Conservation (phyloP, 2,113 vertebrate species). For the Pangasianodon hypophthalmus region DNA sequence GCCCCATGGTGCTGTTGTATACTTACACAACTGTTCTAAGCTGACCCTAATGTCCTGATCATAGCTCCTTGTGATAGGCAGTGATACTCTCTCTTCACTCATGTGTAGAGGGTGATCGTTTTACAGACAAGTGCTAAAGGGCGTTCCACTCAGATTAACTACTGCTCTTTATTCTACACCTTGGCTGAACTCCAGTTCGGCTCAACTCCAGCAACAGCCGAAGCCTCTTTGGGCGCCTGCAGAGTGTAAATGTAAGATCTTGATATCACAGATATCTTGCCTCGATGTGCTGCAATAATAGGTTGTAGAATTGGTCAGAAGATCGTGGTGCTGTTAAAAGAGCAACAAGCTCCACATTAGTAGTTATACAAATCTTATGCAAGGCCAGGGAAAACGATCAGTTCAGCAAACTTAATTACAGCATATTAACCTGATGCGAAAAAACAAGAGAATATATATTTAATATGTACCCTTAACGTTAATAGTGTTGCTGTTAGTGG, state of each 20-base stretch:
- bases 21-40: slow-evolving; percentile 8
- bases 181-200: slow-evolving; percentile 44
- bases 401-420: background rate
- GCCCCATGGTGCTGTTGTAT: background rate
- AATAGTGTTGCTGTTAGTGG: background rate
- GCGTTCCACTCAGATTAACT: slow-evolving; percentile 63
- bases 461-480: background rate
- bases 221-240: background rate
- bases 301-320: background rate
- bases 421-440: background rate
- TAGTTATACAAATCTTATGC: background rate
- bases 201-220: slow-evolving; percentile 14
- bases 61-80: slow-evolving; percentile 55
- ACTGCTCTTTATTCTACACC: slow-evolving; percentile 49
- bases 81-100: slow-evolving; percentile 58
- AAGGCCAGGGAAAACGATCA: background rate
- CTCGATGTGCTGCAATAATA: background rate
- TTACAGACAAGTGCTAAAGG: slow-evolving; percentile 66
- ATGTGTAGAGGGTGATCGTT: slow-evolving; percentile 51
- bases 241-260: background rate
- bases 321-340: background rate
- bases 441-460: background rate
- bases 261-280: background rate
- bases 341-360: background rate
- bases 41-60: slow-evolving; percentile 24